phyloP scores from a whole-genome alignment of 2,888 invertebrate species.

The Ceraclea dissimilis region DNA sequence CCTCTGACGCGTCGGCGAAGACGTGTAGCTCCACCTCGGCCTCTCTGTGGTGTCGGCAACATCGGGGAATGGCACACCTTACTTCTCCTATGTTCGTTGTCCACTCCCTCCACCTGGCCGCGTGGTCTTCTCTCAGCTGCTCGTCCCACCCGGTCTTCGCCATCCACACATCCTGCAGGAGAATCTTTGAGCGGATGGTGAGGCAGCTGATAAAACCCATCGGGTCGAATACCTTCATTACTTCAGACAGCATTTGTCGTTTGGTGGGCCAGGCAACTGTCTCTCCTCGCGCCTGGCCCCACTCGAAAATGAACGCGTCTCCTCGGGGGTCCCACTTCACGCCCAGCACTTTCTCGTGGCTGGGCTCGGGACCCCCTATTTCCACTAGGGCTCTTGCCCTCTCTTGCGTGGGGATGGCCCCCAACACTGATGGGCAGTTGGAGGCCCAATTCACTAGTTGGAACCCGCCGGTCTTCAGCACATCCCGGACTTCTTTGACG shows the following conservation, averaged over 20 bases:
- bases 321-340: neutral
- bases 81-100: neutral
- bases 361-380: no score
- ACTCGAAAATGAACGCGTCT: neutral
- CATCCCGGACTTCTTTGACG: slow-evolving; percentile 12
- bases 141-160: neutral
- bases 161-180: neutral
- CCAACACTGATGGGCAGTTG: neutral
- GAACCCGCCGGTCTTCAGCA: neutral
- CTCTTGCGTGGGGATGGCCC: no score
- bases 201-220: no score
- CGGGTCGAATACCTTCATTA: neutral
- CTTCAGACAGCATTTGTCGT: neutral
- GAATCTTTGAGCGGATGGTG: neutral
- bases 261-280: no score
- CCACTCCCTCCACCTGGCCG: slow-evolving; percentile 2
- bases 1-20: slow-evolving; percentile 19
- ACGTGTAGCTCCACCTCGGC: slow-evolving; percentile 13
- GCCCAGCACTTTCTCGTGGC: no score
- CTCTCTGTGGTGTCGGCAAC: neutral
- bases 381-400: no score
- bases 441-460: no score
- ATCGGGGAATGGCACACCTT: neutral
- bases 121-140: neutral
- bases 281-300: no score